These are phyloP conservation scores for Drosophila trichaetosa DNA, from an alignment of 2,888 invertebrate species.

Conservation along the genomic window DNA sequence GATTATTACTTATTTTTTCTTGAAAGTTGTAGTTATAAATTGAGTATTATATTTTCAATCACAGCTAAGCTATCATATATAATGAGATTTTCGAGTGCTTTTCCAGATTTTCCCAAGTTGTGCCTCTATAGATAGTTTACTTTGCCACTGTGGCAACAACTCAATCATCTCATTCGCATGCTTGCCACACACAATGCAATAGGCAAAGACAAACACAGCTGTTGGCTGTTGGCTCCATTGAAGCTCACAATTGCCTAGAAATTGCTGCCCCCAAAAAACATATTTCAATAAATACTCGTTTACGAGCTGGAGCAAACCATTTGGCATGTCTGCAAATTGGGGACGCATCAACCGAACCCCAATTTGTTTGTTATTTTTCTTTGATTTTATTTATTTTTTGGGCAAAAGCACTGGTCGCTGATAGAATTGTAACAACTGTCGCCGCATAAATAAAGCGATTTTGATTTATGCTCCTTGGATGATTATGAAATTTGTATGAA, in stretches of 20 bases:
- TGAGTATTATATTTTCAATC: constrained; percentile 16
- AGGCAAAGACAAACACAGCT: constrained; percentile 65
- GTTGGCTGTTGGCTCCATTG: constrained; percentile 42
- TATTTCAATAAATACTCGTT: constrained; percentile 68
- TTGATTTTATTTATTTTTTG: constrained; percentile 11
- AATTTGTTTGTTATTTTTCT: constrained; percentile 69
- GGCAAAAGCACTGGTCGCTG: constrained; percentile 56
- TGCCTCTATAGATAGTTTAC: not conserved
- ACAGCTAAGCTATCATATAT: constrained; percentile 12
- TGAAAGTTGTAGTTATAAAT: not conserved
- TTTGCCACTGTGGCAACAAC: constrained; percentile 7
- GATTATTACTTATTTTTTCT: not conserved
- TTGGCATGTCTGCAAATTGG: constrained; percentile 66
- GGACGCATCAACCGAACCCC: constrained; percentile 56
- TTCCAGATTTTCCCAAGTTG: constrained; percentile 10
- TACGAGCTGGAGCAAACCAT: constrained; percentile 49
- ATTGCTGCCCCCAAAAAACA: constrained; percentile 61
- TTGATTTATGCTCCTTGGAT: constrained; percentile 74
- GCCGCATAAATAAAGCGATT: constrained; percentile 74
- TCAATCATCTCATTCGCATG: constrained; percentile 23
- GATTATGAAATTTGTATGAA: constrained; percentile 70
- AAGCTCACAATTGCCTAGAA: constrained; percentile 64
- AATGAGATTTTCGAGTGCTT: constrained; percentile 34
- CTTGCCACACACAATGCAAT: constrained; percentile 28
- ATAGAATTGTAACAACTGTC: constrained; percentile 82